Base-by-base conservation (phyloP, 2,888 invertebrate species). In the Microctonus brassicae region DNA sequence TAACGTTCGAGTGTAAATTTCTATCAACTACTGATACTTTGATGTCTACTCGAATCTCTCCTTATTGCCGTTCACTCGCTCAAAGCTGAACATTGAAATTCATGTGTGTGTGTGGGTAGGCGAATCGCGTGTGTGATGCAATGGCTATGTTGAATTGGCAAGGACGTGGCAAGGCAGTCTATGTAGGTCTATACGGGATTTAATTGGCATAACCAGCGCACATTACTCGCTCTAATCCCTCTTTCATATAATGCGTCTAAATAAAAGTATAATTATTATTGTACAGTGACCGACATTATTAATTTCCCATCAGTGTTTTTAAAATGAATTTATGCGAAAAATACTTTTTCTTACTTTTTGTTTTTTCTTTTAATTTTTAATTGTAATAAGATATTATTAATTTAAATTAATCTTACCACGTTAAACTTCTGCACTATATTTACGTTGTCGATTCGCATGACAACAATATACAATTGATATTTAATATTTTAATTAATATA, bases 101-200 rank as follows among this genome's bases (percentile, higher is more conserved):
- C 5, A n/a, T 36, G 36, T 36, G 10, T 36, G 10, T 55, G 55
- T 33, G 29, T 58, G 65, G 64, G 65, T 47, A 70, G 65, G 64
- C 64, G 73, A 76, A 77, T 67, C 67, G 74, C 75, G 75, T 76
- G 76, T 72, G 68, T 77, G 78, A 77, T 76, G 76, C 76, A 75
- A 47, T 17, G 17, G 17, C 42, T 7, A 20, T 17, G 76, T 74
- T 74, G 75, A 75, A 77, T 79, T 77, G 78, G 76, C 80, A 80
- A 80, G 80, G 80, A 79, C 80, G 80, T 76, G 76, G 79, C 79
- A 79, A 80, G 79, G 80, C 79, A 80, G 74, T 78, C 77, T 71
- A 76, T 75, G 78, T 80, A 72, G 78, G 76, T 47, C 47, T 47
- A 47, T 47, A 47, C 47, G 47, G 17, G 47, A 47, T 47, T 47